A percentile compares a stretch with the other conserved stretches of the same genome.
Evolutionary conservation across 1,140 invertebrate genomes (phyloP).

Genomic region (Ruditapes philippinarum): DNA sequence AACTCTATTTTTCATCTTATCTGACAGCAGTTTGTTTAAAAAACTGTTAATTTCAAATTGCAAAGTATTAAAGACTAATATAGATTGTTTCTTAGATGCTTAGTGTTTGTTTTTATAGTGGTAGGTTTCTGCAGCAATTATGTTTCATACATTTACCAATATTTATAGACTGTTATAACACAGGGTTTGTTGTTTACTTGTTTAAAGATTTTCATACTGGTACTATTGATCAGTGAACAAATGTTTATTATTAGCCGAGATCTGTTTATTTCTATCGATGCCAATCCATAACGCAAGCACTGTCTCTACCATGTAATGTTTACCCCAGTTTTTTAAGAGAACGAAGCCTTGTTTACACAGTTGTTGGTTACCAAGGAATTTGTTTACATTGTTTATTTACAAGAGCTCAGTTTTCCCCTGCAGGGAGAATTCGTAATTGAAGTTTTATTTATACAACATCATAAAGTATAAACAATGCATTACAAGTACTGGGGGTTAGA

Average conservation of each 20-base stretch:
- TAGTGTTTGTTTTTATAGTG: too few species aligned
- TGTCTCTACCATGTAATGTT: slow-evolving; percentile 71
- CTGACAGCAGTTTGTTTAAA: too few species aligned
- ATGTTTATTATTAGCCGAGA: slow-evolving; percentile 60
- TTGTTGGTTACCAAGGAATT: slow-evolving; percentile 67
- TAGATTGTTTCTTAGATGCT: too few species aligned
- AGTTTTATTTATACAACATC: slow-evolving; percentile 60
- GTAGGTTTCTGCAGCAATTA: too few species aligned
- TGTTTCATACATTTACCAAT: too few species aligned
- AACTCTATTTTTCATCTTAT: too few species aligned
- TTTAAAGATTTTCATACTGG: not conserved
- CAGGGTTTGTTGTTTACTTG: slow-evolving; percentile 21
- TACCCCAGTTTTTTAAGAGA: slow-evolving; percentile 69
- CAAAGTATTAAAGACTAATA: too few species aligned
- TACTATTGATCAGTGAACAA: slow-evolving; percentile 43
- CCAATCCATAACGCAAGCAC: slow-evolving; percentile 58
- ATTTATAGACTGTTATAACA: not conserved
- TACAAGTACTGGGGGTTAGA: not conserved
- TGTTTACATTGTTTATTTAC: slow-evolving; percentile 76
- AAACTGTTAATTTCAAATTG: too few species aligned
- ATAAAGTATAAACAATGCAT: slow-evolving; percentile 61
- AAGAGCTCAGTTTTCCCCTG: slow-evolving; percentile 63
- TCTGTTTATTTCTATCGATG: slow-evolving; percentile 66
- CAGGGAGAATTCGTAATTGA: slow-evolving; percentile 54
- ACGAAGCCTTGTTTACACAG: slow-evolving; percentile 75